Percentiles rank a stretch among this genome's conserved stretches.
phyloP scores from a whole-genome alignment of 2,113 vertebrate genomes.

The Scolopax mira region DNA sequence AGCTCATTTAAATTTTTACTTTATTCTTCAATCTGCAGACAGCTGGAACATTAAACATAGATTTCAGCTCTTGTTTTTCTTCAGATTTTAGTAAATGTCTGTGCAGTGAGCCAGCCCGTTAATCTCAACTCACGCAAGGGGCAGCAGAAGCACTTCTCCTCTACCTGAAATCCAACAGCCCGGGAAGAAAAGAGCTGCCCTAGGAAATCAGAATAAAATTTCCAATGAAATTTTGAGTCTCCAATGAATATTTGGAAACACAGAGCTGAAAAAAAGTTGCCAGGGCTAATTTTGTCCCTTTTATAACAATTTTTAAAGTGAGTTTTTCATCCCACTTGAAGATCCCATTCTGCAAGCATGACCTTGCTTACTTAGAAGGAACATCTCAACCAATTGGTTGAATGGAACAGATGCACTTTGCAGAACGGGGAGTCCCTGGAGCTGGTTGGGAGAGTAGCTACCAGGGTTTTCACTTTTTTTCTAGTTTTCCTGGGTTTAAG shows the following conservation, averaged over 20 bases:
- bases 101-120: background rate
- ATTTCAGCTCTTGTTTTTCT: conserved; percentile 45
- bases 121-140: background rate
- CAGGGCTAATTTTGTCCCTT: background rate
- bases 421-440: background rate
- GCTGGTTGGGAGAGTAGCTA: background rate
- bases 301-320: background rate
- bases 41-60: conserved; percentile 32
- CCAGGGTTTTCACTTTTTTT: background rate
- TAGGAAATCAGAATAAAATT: background rate
- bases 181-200: background rate
- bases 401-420: background rate
- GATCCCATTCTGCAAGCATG: background rate
- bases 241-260: background rate
- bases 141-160: background rate
- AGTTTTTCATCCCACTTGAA: background rate
- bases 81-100: conserved; percentile 8
- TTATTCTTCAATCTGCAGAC: conserved; percentile 34
- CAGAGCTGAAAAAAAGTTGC: background rate
- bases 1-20: conserved; percentile 61
- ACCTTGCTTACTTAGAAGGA: background rate
- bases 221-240: too few species aligned
- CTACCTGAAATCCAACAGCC: background rate
- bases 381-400: background rate
- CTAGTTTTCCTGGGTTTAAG: background rate